Percentiles rank a stretch among this genome's conserved stretches.
These are phyloP conservation scores for Hippocampus kuda DNA, from an alignment of 2,797 vertebrate genomes.

Conservation along the genomic window DNA sequence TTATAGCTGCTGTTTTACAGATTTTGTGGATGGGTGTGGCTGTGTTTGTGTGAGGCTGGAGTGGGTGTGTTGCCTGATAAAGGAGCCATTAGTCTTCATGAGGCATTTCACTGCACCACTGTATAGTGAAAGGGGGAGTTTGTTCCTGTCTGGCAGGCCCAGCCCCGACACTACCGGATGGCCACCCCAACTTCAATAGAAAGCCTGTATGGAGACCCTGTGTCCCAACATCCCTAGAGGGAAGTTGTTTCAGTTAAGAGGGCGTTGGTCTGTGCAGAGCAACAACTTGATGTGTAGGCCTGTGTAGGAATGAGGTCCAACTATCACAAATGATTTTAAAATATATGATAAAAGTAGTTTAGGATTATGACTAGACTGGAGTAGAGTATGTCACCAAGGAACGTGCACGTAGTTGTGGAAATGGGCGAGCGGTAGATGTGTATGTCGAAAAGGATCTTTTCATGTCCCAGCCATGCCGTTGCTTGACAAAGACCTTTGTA, in stretches of 20 bases:
- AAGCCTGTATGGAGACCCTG: conserved; percentile 40
- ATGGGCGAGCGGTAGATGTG: conserved; percentile 1
- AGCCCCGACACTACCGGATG: conserved; percentile 7
- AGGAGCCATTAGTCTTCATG: conserved; percentile 53
- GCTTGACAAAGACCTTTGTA: conserved; percentile 26
- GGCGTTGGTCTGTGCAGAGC: conserved; percentile 16
- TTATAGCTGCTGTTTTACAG: conserved; percentile 20
- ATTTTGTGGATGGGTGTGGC: conserved; percentile 47
- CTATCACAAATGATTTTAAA: not conserved
- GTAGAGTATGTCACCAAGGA: not conserved
- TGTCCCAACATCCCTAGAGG: conserved; percentile 52
- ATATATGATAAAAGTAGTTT: not conserved
- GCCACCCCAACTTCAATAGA: conserved; percentile 42
- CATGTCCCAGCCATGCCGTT: conserved; percentile 27
- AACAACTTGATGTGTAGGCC: conserved; percentile 2
- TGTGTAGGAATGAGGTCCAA: conserved; percentile 1
- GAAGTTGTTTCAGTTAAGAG: conserved; percentile 58
- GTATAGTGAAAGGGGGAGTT: conserved; percentile 42
- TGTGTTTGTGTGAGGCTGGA: conserved; percentile 38
- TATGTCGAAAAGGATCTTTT: conserved; percentile 25
- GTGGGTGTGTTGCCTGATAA: conserved; percentile 49
- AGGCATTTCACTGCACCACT: conserved; percentile 46
- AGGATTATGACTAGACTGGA: not conserved
- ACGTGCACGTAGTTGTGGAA: not conserved
- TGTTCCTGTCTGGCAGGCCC: conserved; percentile 40